Conservation (phyloP, 2,113 vertebrate species). For the Cyprinodon tularosa region DNA sequence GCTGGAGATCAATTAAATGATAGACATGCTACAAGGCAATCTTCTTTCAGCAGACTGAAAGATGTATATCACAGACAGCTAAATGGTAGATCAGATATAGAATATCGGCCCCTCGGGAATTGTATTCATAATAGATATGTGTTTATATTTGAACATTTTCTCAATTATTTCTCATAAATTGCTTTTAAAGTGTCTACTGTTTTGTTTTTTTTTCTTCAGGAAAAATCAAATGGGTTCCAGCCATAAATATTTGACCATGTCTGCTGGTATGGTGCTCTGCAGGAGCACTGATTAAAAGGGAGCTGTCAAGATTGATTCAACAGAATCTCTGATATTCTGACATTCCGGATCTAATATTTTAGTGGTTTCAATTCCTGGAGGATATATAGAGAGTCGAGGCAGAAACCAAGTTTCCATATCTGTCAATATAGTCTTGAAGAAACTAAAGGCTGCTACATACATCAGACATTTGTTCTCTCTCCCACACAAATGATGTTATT, state of each 20-base stretch:
- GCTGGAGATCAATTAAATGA: slow-evolving; percentile 67
- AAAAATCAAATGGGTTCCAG: background rate
- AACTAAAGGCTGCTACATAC: too few species aligned
- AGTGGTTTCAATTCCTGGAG: background rate
- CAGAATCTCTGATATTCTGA: background rate
- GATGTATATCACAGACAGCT: slow-evolving; percentile 16
- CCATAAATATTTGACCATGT: slow-evolving; percentile 1
- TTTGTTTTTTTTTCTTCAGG: background rate
- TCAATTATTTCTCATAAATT: background rate
- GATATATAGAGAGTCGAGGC: too few species aligned
- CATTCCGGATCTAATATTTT: background rate
- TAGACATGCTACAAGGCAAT: slow-evolving; percentile 42
- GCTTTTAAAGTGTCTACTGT: background rate
- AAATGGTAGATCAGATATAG: background rate
- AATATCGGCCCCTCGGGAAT: background rate
- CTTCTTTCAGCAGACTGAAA: slow-evolving; percentile 13
- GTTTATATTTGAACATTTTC: background rate
- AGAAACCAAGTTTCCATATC: too few species aligned
- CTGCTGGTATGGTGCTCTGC: background rate
- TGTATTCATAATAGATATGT: background rate
- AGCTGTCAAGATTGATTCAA: slow-evolving; percentile 1
- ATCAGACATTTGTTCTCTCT: too few species aligned
- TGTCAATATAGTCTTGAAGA: too few species aligned
- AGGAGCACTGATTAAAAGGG: background rate
- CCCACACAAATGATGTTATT: too few species aligned